Evolutionary conservation across 1,140 invertebrate species (phyloP).

Genomic region (Drosophila jambulina): DNA sequence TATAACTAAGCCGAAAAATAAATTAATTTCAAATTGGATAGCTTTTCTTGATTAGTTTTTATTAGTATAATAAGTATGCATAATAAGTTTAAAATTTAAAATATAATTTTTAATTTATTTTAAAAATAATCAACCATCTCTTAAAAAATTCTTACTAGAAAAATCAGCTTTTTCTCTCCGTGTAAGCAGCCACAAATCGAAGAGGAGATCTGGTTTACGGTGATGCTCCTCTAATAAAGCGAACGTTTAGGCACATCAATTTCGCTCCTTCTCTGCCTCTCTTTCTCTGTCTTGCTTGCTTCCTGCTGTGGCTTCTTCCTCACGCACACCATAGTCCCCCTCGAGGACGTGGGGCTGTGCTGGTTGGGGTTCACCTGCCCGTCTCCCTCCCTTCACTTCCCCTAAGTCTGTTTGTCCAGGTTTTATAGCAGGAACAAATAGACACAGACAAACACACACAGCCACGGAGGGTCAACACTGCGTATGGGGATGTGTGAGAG

Average conservation of each 20-base stretch:
- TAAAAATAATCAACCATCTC: too few species aligned
- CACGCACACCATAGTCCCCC: not conserved
- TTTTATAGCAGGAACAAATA: slow-evolving; percentile 80
- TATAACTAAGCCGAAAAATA: not conserved
- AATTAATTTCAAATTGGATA: not conserved
- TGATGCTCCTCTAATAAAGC: slow-evolving; percentile 69
- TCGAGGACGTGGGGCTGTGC: not conserved
- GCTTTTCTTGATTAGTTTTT: not conserved
- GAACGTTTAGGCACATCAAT: slow-evolving; percentile 60
- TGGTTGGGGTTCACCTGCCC: slow-evolving; percentile 24
- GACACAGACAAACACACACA: slow-evolving; percentile 20
- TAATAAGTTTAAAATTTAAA: too few species aligned
- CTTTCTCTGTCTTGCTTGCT: slow-evolving; percentile 16
- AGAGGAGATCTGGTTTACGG: slow-evolving; percentile 69
- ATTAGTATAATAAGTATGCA: not conserved
- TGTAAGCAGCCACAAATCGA: slow-evolving; percentile 14
- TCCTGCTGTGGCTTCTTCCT: slow-evolving; percentile 38
- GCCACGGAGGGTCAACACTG: slow-evolving; percentile 49
- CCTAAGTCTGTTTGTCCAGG: slow-evolving; percentile 64
- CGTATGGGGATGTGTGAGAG: slow-evolving; percentile 25
- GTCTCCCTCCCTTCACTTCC: slow-evolving; percentile 3
- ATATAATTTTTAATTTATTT: too few species aligned
- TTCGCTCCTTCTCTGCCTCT: slow-evolving; percentile 13
- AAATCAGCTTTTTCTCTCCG: not conserved
- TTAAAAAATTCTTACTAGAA: not conserved